phyloP scores from a whole-genome alignment of 2,797 vertebrate species.

The Coregonus ussuriensis region DNA sequence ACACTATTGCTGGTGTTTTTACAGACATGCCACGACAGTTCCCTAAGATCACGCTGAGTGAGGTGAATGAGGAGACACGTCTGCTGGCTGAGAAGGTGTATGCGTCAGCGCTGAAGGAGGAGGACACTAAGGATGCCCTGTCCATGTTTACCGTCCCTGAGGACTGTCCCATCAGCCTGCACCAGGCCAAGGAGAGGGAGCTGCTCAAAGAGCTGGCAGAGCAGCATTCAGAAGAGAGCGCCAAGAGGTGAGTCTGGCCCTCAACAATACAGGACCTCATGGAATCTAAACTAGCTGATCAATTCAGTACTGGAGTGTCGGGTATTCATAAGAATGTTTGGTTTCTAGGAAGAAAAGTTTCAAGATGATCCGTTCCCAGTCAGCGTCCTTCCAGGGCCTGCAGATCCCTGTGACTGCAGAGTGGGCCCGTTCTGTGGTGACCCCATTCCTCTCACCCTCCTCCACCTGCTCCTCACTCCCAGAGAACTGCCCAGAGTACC shows the following conservation, averaged over 20 bases:
- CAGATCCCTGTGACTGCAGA: constrained; percentile 72
- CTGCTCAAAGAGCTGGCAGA: constrained; percentile 91
- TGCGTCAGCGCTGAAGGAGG: constrained; percentile 88
- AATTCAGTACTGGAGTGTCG: neutral
- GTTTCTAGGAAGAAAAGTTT: constrained; percentile 89
- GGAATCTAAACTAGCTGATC: neutral
- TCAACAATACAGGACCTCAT: neutral
- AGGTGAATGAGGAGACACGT: constrained; percentile 86
- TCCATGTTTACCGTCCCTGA: constrained; percentile 90
- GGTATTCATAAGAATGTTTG: neutral
- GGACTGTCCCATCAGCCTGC: constrained; percentile 92
- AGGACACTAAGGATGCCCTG: constrained; percentile 86
- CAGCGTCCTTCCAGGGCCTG: constrained; percentile 83
- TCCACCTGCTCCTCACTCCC: constrained; percentile 73
- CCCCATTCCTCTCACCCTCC: constrained; percentile 61
- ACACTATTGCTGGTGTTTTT: constrained; percentile 24
- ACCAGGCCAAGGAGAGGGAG: constrained; percentile 91
- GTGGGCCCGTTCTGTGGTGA: constrained; percentile 67
- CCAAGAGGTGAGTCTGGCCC: constrained; percentile 81
- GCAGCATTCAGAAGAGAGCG: constrained; percentile 85
- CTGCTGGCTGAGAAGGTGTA: constrained; percentile 89
- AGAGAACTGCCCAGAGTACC: constrained; percentile 86
- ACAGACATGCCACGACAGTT: constrained; percentile 92
- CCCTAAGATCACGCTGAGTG: constrained; percentile 85
- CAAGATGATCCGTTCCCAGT: constrained; percentile 93